These are phyloP conservation scores for Eulithis testata DNA, from an alignment of 2,888 invertebrate genomes.

Conservation along the genomic window DNA sequence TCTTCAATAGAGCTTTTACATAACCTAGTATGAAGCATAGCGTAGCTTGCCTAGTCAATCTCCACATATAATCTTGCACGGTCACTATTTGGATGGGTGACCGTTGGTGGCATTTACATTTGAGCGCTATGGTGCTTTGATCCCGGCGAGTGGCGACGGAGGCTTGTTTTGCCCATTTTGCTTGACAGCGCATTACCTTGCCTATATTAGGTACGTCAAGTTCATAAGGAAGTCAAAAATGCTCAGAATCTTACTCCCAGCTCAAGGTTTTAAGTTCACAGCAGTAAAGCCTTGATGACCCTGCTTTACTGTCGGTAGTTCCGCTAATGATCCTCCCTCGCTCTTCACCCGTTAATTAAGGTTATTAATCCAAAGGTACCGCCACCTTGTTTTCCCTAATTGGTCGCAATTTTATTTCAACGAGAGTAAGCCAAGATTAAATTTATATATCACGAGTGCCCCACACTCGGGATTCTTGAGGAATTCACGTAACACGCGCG, in stretches of 20 bases:
- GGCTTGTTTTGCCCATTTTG: too few species aligned
- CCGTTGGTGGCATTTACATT: too few species aligned
- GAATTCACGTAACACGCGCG: conserved; percentile 35
- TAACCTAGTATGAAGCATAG: neutral
- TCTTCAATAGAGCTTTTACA: conserved; percentile 5
- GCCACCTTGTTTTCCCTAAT: conserved; percentile 80
- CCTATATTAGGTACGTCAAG: neutral
- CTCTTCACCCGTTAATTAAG: conserved; percentile 78
- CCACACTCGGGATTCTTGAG: conserved; percentile 32
- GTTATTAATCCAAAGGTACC: conserved; percentile 79
- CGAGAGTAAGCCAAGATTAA: conserved; percentile 61
- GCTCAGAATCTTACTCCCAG: conserved; percentile 40
- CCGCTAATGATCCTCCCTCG: conserved; percentile 67
- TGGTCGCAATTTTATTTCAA: conserved; percentile 79
- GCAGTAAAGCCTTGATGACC: conserved; percentile 45
- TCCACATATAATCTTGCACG: too few species aligned
- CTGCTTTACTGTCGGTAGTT: conserved; percentile 57
- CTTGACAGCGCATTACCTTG: too few species aligned
- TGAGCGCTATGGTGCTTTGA: too few species aligned
- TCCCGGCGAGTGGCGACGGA: too few species aligned
- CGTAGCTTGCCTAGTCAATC: too few species aligned
- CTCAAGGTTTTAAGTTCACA: conserved; percentile 28
- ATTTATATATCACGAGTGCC: conserved; percentile 55
- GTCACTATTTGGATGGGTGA: too few species aligned
- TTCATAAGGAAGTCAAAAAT: neutral